Base-by-base conservation (phyloP, 2,113 vertebrate genomes). In the Anhinga anhinga region DNA sequence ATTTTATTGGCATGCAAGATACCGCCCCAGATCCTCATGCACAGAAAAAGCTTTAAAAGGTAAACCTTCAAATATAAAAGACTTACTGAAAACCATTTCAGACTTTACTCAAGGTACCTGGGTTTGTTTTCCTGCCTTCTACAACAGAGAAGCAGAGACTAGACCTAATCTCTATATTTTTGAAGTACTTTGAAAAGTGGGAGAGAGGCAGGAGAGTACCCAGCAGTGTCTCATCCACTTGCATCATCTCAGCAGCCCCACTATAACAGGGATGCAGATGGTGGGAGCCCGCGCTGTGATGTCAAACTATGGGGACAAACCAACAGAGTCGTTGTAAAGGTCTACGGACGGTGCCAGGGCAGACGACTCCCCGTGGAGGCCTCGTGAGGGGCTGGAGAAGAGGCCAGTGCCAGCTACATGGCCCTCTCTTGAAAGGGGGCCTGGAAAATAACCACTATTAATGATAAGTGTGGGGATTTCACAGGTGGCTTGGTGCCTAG, bases 191-290 rank as follows among this genome's bases (percentile, higher is more conserved):
- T 44, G 87, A 80, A 25, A 83, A 74, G 12, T 1, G 2, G 29
- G 19, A 52, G 29, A 84, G 29, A 84, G 45, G 52, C 47, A 66
- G 67, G 29, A 49, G 21, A 73, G n/a, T 6, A 55, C 27, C 7
- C 36, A 45, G 11, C 9, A 2, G 20, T 2, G 15, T 52, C 36
- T 85, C 44, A 36, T 3, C 32, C 34, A 58, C 53, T 47, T 26
- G 25, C 21, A 45, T 18, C 0, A 0, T 27, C 58, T 77, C 58
- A 67, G 76, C 58, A 80, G 65, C 17, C 50, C n/a, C 63, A 30
- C 0, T 4, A 25, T 32, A 88, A 38, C 0, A 0, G 21, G 55
- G 38, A 82, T 1, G 2, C 5, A 13, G 50, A n/a, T 5, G 26
- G 47, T 26, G 21, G n/a, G 14, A 90, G 29, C 22, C 34, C 55